These are phyloP conservation scores for Spea bombifrons DNA, from an alignment of 2,113 vertebrate species.

Conservation along the genomic window DNA sequence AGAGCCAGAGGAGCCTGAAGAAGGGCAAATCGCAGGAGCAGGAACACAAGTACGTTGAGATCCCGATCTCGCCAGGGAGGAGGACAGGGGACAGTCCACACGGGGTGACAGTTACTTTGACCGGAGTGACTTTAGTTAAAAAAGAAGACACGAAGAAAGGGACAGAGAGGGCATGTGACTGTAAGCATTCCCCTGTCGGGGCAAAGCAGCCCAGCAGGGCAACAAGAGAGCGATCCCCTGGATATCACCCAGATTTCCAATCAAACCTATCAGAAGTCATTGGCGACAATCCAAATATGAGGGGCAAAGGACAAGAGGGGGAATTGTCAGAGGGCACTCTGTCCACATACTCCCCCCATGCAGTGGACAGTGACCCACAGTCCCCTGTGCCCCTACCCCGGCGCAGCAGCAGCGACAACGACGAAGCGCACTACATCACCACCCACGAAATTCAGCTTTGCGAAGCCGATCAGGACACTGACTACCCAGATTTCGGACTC, in stretches of 20 bases:
- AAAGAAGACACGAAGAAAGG: background rate
- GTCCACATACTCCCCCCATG: background rate
- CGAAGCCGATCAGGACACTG: slow-evolving; percentile 83
- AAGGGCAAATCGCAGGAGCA: background rate
- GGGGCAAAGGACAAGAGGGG: background rate
- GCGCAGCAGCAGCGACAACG: slow-evolving; percentile 49
- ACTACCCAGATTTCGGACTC: slow-evolving; percentile 72
- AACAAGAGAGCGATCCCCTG: background rate
- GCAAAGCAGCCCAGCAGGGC: background rate
- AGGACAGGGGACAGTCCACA: background rate
- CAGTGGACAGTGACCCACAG: background rate
- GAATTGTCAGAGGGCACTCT: slow-evolving; percentile 7
- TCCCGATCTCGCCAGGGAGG: background rate
- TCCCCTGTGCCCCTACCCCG: slow-evolving; percentile 14
- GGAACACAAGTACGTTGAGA: slow-evolving; percentile 26
- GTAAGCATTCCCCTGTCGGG: background rate
- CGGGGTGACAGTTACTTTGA: slow-evolving; percentile 20
- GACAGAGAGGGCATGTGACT: background rate
- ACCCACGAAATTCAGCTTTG: slow-evolving; percentile 92
- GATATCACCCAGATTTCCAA: background rate
- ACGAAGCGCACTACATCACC: slow-evolving; percentile 88
- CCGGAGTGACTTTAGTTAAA: background rate
- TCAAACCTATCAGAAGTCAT: background rate
- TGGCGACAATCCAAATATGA: slow-evolving; percentile 3
- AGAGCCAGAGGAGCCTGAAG: background rate